Evolutionary conservation across 2,113 vertebrate species (phyloP).

Genomic region (Kryptolebias marmoratus): DNA sequence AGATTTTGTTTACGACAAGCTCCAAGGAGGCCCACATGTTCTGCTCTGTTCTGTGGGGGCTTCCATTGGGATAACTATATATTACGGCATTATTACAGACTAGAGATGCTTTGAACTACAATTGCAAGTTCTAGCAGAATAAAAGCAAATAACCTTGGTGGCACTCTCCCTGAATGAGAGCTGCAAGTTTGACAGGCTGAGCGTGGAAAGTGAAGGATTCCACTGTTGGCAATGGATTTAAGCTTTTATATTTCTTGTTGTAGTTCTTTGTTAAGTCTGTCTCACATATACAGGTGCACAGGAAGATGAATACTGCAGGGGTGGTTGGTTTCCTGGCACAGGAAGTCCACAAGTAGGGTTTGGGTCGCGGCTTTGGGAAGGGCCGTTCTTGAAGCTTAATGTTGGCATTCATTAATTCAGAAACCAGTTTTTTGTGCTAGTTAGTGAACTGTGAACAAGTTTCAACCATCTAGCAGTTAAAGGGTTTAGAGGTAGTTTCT

Average conservation of each 20-base stretch:
- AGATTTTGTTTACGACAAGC: slow-evolving; percentile 38
- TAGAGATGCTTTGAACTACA: background rate
- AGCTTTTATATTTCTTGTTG: background rate
- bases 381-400: too few relatives aligned
- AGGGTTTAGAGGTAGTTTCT: too few relatives aligned
- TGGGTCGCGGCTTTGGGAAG: too few relatives aligned
- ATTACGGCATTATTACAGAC: slow-evolving; percentile 17
- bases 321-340: too few relatives aligned
- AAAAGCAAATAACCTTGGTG: background rate
- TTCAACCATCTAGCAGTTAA: too few relatives aligned
- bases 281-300: too few relatives aligned
- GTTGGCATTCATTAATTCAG: too few relatives aligned
- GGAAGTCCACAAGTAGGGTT: too few relatives aligned
- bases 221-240: background rate
- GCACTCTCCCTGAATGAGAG: background rate
- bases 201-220: background rate
- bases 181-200: background rate
- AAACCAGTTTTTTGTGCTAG: too few relatives aligned
- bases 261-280: too few relatives aligned
- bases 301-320: too few relatives aligned
- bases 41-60: background rate
- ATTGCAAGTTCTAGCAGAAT: background rate
- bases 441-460: too few relatives aligned
- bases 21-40: slow-evolving; percentile 1
- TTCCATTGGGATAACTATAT: slow-evolving; percentile 10